Evolutionary conservation across 2,888 invertebrate species (phyloP), one percentile per base, ranked within the genome.

Genomic region (Psylliodes chrysocephalus): DNA sequence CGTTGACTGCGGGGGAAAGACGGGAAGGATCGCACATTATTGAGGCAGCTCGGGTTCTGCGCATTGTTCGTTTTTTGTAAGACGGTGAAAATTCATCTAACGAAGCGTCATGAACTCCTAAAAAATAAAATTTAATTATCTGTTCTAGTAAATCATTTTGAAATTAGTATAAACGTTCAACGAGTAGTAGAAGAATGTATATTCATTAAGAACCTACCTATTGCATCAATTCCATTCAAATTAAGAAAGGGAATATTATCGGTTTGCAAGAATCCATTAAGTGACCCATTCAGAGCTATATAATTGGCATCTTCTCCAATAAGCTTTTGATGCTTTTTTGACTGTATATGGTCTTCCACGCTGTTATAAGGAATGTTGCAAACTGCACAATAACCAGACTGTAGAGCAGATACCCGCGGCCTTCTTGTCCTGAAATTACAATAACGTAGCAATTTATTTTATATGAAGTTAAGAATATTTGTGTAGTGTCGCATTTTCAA

Each of bases 361-460:
- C 89, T 90, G 63, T 85, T 86, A 81, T 91, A 93, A 74, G 91
- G 90, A 51, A 88, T 83, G 77, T 90, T 90, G 81, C 93, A 93
- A 81, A 93, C 90, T 83, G 93, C 92, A 83, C 92, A 93, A 77
- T 90, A 92, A 14, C 93, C 93, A 51, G 81, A 78, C 69, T 80
- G 79, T 68, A 85, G 82, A 46, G 76, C 73, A 67, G 77, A 77
- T 66, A 79, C 75, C 65, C 79, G 74, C 64, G 77, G 76, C 54
- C 77, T 75, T 49, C 75, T 73, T 18, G 75, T 76, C 52, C 70
- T 67, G 15, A 2, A 35, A 59, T 46, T 4, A 28, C n/a, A n/a
- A n/a, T n/a, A n/a, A n/a, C n/a, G n/a, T n/a, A n/a, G n/a, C n/a
- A n/a, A n/a, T n/a, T n/a, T n/a, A n/a, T n/a, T n/a, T n/a, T n/a